Percentiles rank a stretch among this genome's conserved stretches.
Conservation (phyloP, 2,113 vertebrate species). For the Physeter macrocephalus region DNA sequence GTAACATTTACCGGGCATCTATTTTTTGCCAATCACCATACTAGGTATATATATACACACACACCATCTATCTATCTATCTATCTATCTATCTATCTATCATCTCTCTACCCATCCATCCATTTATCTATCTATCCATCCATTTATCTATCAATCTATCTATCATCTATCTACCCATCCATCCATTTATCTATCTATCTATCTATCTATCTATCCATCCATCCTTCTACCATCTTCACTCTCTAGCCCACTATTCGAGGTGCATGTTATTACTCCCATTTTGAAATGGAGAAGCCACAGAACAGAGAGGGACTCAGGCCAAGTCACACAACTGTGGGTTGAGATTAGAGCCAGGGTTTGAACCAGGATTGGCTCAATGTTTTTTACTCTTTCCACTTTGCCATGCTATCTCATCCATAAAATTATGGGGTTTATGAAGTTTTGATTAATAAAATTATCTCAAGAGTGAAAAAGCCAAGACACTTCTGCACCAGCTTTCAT, state of each 20-base stretch:
- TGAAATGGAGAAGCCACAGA: background rate
- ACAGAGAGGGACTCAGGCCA: background rate
- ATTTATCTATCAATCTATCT: too few relatives aligned
- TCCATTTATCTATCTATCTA: accelerated
- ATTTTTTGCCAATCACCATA: background rate
- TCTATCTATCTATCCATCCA: accelerated
- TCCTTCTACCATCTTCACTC: background rate
- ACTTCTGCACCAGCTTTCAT: background rate
- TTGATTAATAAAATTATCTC: background rate
- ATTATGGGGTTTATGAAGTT: background rate
- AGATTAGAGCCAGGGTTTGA: background rate
- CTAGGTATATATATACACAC: too few relatives aligned
- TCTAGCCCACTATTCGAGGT: background rate
- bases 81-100: background rate
- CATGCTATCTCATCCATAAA: background rate
- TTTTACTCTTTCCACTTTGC: background rate
- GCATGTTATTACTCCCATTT: background rate
- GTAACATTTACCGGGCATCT: background rate
- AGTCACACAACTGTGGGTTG: background rate
- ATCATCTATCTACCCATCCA: background rate
- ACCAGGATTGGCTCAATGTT: background rate
- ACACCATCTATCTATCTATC: background rate
- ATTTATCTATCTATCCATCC: background rate
- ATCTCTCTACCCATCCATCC: too few relatives aligned
- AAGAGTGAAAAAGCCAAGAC: background rate